Evolutionary conservation across 2,113 vertebrate genomes (phyloP).

Genomic region (human): DNA sequence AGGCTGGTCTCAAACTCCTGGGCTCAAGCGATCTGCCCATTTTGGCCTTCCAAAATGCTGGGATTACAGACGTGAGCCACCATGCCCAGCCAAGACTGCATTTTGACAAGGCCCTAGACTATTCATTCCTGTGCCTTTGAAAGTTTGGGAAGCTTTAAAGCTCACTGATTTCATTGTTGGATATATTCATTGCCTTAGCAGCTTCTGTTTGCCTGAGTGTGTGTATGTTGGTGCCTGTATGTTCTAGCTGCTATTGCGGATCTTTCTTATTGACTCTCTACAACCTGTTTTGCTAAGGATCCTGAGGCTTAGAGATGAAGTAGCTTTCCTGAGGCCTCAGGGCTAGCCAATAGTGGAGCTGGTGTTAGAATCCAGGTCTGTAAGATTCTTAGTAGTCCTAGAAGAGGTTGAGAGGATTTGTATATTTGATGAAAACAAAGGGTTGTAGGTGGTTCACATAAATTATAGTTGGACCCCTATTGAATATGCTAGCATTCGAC

Average conservation of each 20-base stretch:
- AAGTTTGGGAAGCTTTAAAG: not conserved
- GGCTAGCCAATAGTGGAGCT: not conserved
- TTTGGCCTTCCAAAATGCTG: no score
- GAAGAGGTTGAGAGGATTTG: not conserved
- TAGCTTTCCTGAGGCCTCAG: not conserved
- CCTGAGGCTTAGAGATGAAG: not conserved
- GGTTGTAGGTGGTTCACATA: not conserved
- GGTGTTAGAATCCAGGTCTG: not conserved
- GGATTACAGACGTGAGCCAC: no score
- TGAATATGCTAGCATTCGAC: not conserved
- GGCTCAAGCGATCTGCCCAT: no score
- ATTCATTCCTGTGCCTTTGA: not conserved
- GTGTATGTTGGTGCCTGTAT: rapidly evolving
- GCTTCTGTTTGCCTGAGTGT: not conserved
- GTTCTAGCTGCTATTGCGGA: not conserved
- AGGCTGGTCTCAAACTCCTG: no score
- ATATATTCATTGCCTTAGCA: rapidly evolving
- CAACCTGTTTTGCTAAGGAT: not conserved
- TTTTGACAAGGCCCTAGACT: not conserved
- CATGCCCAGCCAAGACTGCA: not conserved
- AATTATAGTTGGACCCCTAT: not conserved
- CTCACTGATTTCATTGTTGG: no score
- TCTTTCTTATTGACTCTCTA: not conserved
- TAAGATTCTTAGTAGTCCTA: not conserved
- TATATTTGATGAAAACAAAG: not conserved